Evolutionary conservation across 1,140 invertebrate genomes (phyloP).

Genomic region (Ips nitidus): DNA sequence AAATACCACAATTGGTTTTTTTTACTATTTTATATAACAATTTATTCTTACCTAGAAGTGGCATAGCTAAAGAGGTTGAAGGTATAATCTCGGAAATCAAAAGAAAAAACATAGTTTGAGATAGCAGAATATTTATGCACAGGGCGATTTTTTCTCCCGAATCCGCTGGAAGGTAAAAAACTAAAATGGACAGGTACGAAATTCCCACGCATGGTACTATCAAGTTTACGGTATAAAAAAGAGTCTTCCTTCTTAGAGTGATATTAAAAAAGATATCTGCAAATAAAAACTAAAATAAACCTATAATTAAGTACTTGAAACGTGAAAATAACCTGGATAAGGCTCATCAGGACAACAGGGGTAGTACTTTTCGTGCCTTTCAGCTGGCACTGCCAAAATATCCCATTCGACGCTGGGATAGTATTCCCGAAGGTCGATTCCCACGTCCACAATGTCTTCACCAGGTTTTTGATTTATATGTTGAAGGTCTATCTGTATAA

Average conservation of each 20-base stretch:
- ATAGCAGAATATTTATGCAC: slow-evolving; percentile 97
- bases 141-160: slow-evolving; percentile 98
- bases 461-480: slow-evolving; percentile 83
- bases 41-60: slow-evolving; percentile 72
- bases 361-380: slow-evolving; percentile 88
- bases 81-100: slow-evolving; percentile 98
- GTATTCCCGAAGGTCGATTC: slow-evolving; percentile 91
- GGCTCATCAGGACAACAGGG: slow-evolving; percentile 85
- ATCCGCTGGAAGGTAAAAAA: slow-evolving; percentile 98
- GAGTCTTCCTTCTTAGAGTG: slow-evolving; percentile 88
- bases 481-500: slow-evolving; percentile 81
- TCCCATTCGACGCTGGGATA: slow-evolving; percentile 98
- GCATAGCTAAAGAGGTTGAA: slow-evolving; percentile 94
- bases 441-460: slow-evolving; percentile 79
- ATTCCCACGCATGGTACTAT: slow-evolving; percentile 94
- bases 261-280: slow-evolving; percentile 98
- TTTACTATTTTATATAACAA: neutral
- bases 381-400: slow-evolving; percentile 87
- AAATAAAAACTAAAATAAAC: slow-evolving; percentile 44
- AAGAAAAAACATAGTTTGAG: slow-evolving; percentile 99
- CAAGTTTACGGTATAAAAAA: slow-evolving; percentile 96
- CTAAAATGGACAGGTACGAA: slow-evolving; percentile 86
- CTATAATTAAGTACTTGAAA: neutral
- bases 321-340: slow-evolving; percentile 67
- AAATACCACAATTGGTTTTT: neutral